Conservation (phyloP, 1,140 invertebrate species). For the Megalonaias nervosa region DNA sequence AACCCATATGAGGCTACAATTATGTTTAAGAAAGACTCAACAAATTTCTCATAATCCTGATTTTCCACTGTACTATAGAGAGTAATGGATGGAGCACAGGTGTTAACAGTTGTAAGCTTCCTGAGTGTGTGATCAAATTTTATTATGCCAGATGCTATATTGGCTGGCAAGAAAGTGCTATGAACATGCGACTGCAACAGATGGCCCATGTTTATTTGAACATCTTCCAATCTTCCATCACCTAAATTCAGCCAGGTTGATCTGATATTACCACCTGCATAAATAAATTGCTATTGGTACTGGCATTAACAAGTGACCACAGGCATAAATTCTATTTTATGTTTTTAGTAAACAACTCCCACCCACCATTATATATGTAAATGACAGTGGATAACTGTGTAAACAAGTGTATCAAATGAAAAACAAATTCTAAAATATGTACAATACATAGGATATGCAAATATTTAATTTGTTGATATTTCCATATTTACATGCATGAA, state of each 20-base stretch:
- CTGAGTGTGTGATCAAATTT: conserved; percentile 9
- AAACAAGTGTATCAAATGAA: too few relatives aligned
- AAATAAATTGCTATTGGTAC: neutral
- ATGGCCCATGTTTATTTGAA: neutral
- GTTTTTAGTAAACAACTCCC: too few relatives aligned
- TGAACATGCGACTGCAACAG: conserved; percentile 3
- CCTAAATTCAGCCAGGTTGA: conserved; percentile 4
- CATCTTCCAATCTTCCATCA: neutral
- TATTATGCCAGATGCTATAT: conserved; percentile 10
- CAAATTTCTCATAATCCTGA: conserved; percentile 4
- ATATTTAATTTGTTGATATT: too few relatives aligned
- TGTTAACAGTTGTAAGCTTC: conserved; percentile 13
- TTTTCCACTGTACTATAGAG: conserved; percentile 4
- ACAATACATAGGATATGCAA: too few relatives aligned
- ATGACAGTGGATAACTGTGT: too few relatives aligned
- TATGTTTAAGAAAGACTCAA: conserved; percentile 8
- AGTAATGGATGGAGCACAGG: conserved; percentile 9
- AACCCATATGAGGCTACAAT: conserved; percentile 21
- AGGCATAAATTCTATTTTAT: too few relatives aligned
- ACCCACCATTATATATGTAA: too few relatives aligned
- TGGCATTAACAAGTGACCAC: too few relatives aligned
- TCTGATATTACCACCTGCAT: neutral
- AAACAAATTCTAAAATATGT: too few relatives aligned
- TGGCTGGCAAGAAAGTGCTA: neutral
- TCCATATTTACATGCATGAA: too few relatives aligned